Percentiles rank a stretch among this genome's conserved stretches.
Evolutionary conservation across 2,888 invertebrate genomes (phyloP).

Genomic region (Pachydiplax longipennis): DNA sequence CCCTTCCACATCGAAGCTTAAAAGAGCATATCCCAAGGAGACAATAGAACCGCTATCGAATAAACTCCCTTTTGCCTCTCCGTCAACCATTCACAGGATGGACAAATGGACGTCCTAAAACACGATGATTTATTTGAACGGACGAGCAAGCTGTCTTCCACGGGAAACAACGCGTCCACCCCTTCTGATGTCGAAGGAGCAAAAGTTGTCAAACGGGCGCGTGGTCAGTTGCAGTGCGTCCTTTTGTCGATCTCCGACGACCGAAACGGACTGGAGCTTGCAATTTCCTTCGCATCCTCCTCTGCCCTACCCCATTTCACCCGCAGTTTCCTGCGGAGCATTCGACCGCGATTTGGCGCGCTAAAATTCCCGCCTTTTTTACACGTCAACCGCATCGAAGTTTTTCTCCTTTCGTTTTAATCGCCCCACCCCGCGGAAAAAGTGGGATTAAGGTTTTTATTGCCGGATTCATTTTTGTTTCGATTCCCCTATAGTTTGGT

Average conservation of each 20-base stretch:
- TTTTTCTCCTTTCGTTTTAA: background rate
- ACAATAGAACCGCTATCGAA: background rate
- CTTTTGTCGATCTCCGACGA: background rate
- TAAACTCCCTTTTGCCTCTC: background rate
- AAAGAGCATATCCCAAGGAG: background rate
- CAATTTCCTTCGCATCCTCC: background rate
- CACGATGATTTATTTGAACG: background rate
- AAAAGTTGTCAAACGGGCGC: background rate
- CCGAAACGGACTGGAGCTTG: background rate
- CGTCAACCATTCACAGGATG: background rate
- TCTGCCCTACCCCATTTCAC: background rate
- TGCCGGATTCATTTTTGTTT: background rate
- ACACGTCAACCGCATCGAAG: too few species aligned
- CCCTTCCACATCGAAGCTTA: background rate
- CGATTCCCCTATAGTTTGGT: background rate
- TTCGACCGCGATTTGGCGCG: too few species aligned
- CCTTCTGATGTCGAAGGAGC: background rate
- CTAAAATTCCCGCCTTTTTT: too few species aligned
- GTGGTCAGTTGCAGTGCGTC: background rate
- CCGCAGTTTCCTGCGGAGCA: too few species aligned
- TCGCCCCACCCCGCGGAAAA: background rate
- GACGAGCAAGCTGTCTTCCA: background rate
- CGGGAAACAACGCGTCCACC: background rate
- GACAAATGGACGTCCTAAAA: background rate
- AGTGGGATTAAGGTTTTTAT: background rate